These are phyloP conservation scores for Colossoma macropomum DNA, from an alignment of 2,113 vertebrate species.

Conservation along the genomic window DNA sequence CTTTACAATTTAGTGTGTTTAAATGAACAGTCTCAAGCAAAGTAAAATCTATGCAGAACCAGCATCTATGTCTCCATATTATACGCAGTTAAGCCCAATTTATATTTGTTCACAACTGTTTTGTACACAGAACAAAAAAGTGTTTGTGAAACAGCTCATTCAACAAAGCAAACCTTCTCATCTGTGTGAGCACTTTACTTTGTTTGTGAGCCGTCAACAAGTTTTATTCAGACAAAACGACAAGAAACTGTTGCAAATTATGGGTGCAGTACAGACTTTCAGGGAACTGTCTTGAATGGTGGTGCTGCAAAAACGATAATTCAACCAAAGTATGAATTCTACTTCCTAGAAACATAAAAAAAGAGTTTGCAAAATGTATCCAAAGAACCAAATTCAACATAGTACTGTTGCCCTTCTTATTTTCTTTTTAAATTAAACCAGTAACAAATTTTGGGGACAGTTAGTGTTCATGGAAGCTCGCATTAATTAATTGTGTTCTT, in stretches of 20 bases:
- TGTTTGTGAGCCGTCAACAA: background rate
- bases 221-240: background rate
- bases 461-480: slow-evolving; percentile 24
- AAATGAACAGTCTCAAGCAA: background rate
- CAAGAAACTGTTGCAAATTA: background rate
- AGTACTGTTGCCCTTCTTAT: background rate
- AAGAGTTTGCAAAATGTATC: background rate
- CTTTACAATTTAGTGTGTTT: slow-evolving; percentile 23
- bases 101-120: background rate
- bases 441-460: background rate
- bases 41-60: background rate
- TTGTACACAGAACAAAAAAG: background rate
- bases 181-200: background rate
- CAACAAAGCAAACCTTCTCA: background rate
- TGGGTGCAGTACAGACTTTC: background rate
- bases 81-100: background rate
- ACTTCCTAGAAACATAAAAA: slow-evolving; percentile 3
- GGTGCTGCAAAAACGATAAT: background rate
- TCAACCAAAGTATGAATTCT: background rate
- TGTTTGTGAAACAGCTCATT: background rate
- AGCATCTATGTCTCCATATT: background rate
- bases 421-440: background rate
- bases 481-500: slow-evolving; percentile 18
- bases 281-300: background rate
- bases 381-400: slow-evolving; percentile 19